Evolutionary conservation across 2,113 vertebrate genomes (phyloP), one percentile per base, ranked within the genome.

Genomic region (Siphamia tubifer): DNA sequence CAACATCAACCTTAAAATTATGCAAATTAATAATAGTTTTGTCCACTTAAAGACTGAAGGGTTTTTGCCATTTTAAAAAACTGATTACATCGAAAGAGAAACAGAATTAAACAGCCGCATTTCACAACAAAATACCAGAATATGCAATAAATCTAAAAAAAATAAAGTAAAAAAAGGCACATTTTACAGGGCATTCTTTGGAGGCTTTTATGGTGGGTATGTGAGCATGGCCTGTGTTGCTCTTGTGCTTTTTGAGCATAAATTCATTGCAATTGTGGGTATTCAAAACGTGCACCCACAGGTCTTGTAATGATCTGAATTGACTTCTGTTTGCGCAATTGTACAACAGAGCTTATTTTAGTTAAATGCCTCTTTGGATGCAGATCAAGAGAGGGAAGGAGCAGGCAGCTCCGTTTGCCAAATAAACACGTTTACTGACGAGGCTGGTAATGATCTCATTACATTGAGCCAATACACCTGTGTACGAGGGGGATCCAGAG

Each of bases 391-490:
- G 72, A 52, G 60, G 63, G 70, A 71, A 67, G 61, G 65, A 79
- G 73, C 60, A 63, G 53, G 81, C 82, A 10, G 77, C 73, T 77
- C 68, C 60, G 71, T 74, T 87, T 80, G 77, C 77, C 86, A 87
- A 87, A 89, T 91, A 87, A 90, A 90, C 80, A 85, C 72, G 84
- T 83, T 91, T 81, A 83, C 82, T 76, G 89, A 90, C 82, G 84
- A 83, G 77, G 87, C 82, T 76, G 75, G 87, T 90, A 90, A 90
- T 88, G 88, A 90, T 89, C 88, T 90, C 86, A 88, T 91, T 89
- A 90, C 82, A 82, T 72, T 73, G 81, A 90, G 86, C 88, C 88
- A 89, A 89, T 91, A 88, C 88, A 90, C 86, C 87, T 89, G 86
- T 91, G 89, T 89, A 90, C 67, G 51, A 61, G 67, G 80, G 83